Base-by-base conservation (phyloP, 2,888 invertebrate genomes). In the Andrena praecox region DNA sequence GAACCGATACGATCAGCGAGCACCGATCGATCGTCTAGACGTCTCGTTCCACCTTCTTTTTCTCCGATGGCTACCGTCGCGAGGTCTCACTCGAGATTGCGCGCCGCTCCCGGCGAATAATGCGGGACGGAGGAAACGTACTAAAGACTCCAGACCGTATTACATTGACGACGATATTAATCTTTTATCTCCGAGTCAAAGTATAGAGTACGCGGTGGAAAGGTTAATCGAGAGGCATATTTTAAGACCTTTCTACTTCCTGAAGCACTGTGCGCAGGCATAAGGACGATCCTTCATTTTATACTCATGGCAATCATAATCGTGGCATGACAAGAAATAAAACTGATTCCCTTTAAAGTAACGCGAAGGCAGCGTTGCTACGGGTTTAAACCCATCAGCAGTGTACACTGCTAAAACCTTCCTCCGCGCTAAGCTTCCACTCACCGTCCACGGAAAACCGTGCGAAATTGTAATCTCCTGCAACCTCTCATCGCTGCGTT, bases 1-100 rank as follows among this genome's bases (percentile, higher is more conserved):
- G 42, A 16, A 29, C 16, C 24, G 78, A 78, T 74, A 74, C 48
- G 16, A 74, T 78, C 78, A 35, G 33, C 68, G 56, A 16, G 27
- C 54, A n/a, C 29, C 31, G 67, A 31, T 27, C 64, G 42, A 64
- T 64, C 27, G 35, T 35, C 35, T n/a, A 33, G 10, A 35, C 4
- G 20, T 8, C 24, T 10, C 27, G 56, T 3, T 35, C 42, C 10
- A 27, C 27, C 54, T 54, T 24, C 33, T 60, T 33, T 31, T 24
- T 59, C n/a, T 7, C 31, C 16, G 56, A 24, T 10, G 54, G 10
- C 24, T 24, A 24, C 20, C n/a, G 56, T 56, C 10, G 56, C 56
- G 56, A 20, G 52, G 20, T 20, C 20, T 52, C 12, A 27, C 24
- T 56, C 24, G 24, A 56, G 56, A 56, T 56, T 52, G 42, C 42